Percentiles rank a stretch among this genome's conserved stretches.
phyloP scores from a whole-genome alignment of 2,888 invertebrate species.

The Scaptomyza caliginosa region DNA sequence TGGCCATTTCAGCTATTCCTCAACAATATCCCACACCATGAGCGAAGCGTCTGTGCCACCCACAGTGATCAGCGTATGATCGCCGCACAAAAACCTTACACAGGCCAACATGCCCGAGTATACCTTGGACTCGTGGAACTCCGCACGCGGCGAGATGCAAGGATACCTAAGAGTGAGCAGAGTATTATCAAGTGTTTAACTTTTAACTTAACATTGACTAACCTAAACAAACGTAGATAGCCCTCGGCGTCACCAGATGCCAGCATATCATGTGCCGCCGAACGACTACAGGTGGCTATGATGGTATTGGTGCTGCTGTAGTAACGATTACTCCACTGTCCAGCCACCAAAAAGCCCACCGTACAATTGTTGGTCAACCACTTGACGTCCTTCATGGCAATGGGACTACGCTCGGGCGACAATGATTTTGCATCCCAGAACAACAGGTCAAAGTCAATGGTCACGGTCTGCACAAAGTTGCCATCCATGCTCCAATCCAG shows the following conservation, averaged over 20 bases:
- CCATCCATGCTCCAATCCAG: slow-evolving; percentile 97
- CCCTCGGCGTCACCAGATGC: slow-evolving; percentile 96
- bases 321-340: slow-evolving; percentile 95
- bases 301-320: slow-evolving; percentile 94
- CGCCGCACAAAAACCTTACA: slow-evolving; percentile 93
- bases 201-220: slow-evolving; percentile 24
- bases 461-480: slow-evolving; percentile 93
- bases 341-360: slow-evolving; percentile 93
- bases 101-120: slow-evolving; percentile 93
- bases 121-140: slow-evolving; percentile 94
- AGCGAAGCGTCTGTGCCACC: slow-evolving; percentile 95
- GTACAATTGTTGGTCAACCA: slow-evolving; percentile 95
- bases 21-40: slow-evolving; percentile 94
- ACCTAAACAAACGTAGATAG: slow-evolving; percentile 92
- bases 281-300: slow-evolving; percentile 91
- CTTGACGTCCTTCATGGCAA: slow-evolving; percentile 95
- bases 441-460: slow-evolving; percentile 94
- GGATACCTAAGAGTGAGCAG: slow-evolving; percentile 88
- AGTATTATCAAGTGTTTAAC: neutral
- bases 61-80: slow-evolving; percentile 92
- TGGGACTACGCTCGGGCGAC: slow-evolving; percentile 93
- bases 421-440: slow-evolving; percentile 96
- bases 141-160: slow-evolving; percentile 92
- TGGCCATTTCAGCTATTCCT: slow-evolving; percentile 85
- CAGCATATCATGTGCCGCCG: slow-evolving; percentile 92